Base-by-base conservation (phyloP, 2,797 vertebrate genomes). In the Esox lucius region DNA sequence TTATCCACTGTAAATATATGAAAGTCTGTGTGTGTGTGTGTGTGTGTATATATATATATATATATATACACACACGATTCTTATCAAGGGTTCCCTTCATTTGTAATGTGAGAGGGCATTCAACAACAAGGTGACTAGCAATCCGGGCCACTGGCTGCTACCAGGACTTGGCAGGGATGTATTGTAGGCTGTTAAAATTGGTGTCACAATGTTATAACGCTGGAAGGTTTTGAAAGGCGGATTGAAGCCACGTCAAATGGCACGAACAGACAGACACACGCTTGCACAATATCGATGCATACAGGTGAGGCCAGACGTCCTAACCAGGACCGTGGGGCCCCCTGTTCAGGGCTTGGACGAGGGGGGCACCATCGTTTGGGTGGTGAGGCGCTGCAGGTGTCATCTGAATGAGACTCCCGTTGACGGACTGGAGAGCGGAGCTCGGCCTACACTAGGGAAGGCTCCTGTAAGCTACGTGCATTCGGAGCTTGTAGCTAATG, bases 31-130 rank as follows among this genome's bases (percentile, higher is more conserved):
- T n/a, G n/a, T n/a, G n/a, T n/a, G n/a, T n/a, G n/a, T n/a, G n/a
- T n/a, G n/a, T n/a, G n/a, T n/a, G n/a, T n/a, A n/a, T n/a, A n/a
- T n/a, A n/a, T n/a, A n/a, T n/a, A n/a, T n/a, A n/a, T n/a, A n/a
- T n/a, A n/a, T n/a, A n/a, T n/a, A n/a, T n/a, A n/a, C n/a, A n/a
- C n/a, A n/a, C n/a, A n/a, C n/a, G n/a, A n/a, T n/a, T n/a, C n/a
- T n/a, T n/a, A n/a, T n/a, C n/a, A n/a, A n/a, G n/a, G 26, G 61
- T 64, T 64, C 61, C 61, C 26, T 64, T 64, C 26, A 64, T 64
- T 24, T 64, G 22, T 64, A 31, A 31, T 64, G 11, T 31, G 24
- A 64, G 15, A 28, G 53, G n/a, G 17, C 53, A 22, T 56, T 6
- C 19, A 56, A n/a, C 7, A 56, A 53, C 19, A 56, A 22, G 53